phyloP scores from a whole-genome alignment of 2,113 vertebrate species.

The Cryptomyrus ogoouensis region DNA sequence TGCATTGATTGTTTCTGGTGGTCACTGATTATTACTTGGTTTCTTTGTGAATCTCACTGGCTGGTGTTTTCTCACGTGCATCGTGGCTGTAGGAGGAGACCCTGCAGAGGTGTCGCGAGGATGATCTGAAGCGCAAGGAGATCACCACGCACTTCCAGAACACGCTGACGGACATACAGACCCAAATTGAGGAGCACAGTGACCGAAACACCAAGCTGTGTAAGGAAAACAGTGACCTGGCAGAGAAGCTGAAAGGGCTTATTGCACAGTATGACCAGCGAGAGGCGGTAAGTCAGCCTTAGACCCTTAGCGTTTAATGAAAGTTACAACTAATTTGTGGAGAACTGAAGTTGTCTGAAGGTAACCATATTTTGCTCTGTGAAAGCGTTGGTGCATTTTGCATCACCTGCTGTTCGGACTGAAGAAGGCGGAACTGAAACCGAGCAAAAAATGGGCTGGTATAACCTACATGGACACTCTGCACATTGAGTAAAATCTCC shows the following conservation, averaged over 20 bases:
- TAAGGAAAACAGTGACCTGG: constrained; percentile 88
- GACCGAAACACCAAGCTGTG: constrained; percentile 88
- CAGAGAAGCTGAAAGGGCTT: constrained; percentile 89
- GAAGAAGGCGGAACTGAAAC: not conserved
- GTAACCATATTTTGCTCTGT: not conserved
- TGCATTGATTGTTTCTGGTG: not conserved
- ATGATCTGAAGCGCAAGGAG: constrained; percentile 96
- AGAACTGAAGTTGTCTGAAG: not conserved
- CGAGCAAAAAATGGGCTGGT: not conserved
- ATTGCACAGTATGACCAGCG: constrained; percentile 91
- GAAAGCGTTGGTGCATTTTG: not conserved
- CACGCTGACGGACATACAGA: constrained; percentile 88
- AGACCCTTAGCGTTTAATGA: not conserved
- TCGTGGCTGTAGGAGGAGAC: constrained; percentile 78
- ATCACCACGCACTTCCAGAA: constrained; percentile 96
- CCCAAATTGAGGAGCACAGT: constrained; percentile 95
- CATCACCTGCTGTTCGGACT: not conserved
- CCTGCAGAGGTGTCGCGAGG: constrained; percentile 85
- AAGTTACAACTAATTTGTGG: not conserved
- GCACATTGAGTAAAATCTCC: not conserved
- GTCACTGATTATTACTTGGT: not conserved
- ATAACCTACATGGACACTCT: not conserved
- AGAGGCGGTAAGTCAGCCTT: constrained; percentile 72
- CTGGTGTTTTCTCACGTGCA: not conserved
- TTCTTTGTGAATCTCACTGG: not conserved